Percentiles rank a stretch among this genome's conserved stretches.
Evolutionary conservation across 1,140 invertebrate genomes (phyloP).

Genomic region (Trinorchestia longiramus): DNA sequence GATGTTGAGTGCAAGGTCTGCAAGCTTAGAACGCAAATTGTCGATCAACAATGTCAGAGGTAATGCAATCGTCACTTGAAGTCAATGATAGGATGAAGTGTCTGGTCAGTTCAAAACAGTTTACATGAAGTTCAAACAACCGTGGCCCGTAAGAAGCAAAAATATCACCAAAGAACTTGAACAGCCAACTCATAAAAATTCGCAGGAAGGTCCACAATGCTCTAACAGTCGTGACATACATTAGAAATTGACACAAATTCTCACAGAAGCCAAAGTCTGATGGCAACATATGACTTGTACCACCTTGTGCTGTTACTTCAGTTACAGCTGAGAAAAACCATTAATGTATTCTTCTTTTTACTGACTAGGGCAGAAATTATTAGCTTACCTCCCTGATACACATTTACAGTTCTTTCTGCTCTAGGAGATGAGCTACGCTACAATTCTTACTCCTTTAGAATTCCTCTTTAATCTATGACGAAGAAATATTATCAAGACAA

Average conservation of each 20-base stretch:
- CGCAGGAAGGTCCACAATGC: background rate
- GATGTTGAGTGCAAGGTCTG: background rate
- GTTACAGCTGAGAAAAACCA: background rate
- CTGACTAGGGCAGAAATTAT: background rate
- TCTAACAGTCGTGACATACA: background rate
- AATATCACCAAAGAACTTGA: background rate
- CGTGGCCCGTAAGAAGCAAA: background rate
- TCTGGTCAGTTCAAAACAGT: background rate
- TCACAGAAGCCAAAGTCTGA: background rate
- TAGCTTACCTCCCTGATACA: background rate
- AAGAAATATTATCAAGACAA: too few species aligned
- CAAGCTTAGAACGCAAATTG: background rate
- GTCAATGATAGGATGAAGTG: background rate
- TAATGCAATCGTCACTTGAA: background rate
- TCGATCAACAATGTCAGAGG: background rate
- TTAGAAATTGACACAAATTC: background rate
- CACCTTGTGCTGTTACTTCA: background rate
- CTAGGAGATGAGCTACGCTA: background rate
- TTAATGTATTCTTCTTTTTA: background rate
- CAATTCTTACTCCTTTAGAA: background rate
- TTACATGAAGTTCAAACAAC: background rate
- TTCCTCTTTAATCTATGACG: too few species aligned
- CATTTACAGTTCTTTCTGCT: background rate
- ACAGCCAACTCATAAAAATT: background rate
- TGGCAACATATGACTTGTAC: background rate